Evolutionary conservation across 2,888 invertebrate species (phyloP).

Genomic region (Rhimphoctona megacephalus): DNA sequence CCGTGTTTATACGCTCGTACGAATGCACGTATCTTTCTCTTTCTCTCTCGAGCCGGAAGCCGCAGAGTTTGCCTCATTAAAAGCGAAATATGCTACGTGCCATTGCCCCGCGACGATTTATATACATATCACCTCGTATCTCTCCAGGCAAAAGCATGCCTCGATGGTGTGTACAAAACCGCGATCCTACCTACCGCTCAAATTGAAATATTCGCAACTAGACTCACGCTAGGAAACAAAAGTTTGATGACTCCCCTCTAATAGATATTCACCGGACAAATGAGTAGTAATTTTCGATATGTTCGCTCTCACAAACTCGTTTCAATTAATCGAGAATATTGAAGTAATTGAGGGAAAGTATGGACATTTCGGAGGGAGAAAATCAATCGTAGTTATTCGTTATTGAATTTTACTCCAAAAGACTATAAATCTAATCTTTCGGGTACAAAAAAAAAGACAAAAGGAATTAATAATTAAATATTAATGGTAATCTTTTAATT

Average conservation of each 20-base stretch:
- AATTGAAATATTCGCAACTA: constrained; percentile 33
- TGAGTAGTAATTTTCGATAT: constrained; percentile 4
- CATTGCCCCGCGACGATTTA: constrained; percentile 45
- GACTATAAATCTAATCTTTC: background rate
- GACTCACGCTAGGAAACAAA: background rate
- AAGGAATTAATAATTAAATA: too few species aligned
- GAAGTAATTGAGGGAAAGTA: background rate
- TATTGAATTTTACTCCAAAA: background rate
- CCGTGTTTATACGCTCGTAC: background rate
- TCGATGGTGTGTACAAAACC: background rate
- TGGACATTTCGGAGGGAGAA: background rate
- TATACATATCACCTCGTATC: constrained; percentile 31
- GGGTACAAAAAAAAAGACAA: too few species aligned
- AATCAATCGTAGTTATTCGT: background rate
- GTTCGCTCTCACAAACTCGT: background rate
- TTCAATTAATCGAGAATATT: constrained; percentile 3
- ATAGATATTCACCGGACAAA: background rate
- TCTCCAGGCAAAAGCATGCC: constrained; percentile 18
- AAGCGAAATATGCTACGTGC: constrained; percentile 54
- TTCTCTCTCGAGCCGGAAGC: constrained; percentile 12
- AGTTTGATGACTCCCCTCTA: background rate
- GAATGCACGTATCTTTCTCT: background rate
- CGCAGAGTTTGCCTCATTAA: constrained; percentile 67
- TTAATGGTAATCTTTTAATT: too few species aligned
- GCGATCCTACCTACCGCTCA: background rate